Evolutionary conservation across 2,113 vertebrate genomes (phyloP), one percentile per base, ranked within the genome.

Genomic region (Albula goreensis): DNA sequence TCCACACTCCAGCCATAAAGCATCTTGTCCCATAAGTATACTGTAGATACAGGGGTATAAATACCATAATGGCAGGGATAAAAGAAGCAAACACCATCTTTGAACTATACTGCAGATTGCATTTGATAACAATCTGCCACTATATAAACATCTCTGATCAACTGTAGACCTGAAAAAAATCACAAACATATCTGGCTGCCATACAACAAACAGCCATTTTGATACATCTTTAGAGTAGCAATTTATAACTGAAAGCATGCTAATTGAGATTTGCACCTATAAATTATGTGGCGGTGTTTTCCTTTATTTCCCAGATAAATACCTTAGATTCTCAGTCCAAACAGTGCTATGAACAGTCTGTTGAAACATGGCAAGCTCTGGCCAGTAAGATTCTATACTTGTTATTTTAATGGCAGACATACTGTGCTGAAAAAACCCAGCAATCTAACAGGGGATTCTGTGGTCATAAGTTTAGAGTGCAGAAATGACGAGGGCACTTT

Each of bases 401-500:
- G 12, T 51, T 82, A 49, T 25, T 48, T 13, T 78, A 22, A 15
- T 56, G 41, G 49, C 51, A 41, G 78, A 41, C 41, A 85, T 85
- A 51, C 19, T 48, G 11, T 48, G 56, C 52, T 85, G 57, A 56
- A 53, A 25, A 81, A 51, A 15, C 51, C 57, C 60, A 12, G 22
- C 52, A n/a, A 22, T 53, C 4, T 41, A 78, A 17, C 8, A 22
- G 74, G 52, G 70, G 70, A 8, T 17, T 63, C 81, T 83, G 82
- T n/a, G 48, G 74, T 50, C 49, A 41, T 57, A 25, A 82, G 41
- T 83, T 6, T 48, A 83, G 81, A 87, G 81, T 31, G 82, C 82
- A 51, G 57, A 87, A 82, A 79, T n/a, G 41, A 57, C n/a, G 48
- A 78, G 9, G 17, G 50, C 70, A 41, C 82, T 78, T 84, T 83